Percentiles rank a stretch among this genome's conserved stretches.
Conservation (phyloP, 2,797 vertebrate genomes). For the Macropus fuliginosus region DNA sequence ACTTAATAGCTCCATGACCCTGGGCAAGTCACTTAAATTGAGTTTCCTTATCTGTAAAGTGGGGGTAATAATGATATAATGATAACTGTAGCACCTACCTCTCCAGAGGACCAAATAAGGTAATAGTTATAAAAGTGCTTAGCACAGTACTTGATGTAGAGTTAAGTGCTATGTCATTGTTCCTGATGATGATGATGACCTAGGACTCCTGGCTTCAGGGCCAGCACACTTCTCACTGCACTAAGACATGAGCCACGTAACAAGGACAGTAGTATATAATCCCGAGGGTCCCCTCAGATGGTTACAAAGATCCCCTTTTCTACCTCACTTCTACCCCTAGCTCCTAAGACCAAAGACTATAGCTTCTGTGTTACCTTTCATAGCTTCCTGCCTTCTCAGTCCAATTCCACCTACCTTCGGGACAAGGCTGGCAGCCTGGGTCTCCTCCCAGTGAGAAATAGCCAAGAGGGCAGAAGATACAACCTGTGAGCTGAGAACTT, state of each 20-base stretch:
- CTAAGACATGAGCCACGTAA: neutral
- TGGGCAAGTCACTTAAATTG: neutral
- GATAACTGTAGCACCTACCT: neutral
- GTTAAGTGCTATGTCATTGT: neutral
- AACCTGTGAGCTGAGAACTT: conserved; percentile 79
- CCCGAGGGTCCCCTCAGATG: neutral
- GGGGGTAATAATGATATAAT: neutral
- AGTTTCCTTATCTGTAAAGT: neutral
- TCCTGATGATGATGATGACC: neutral
- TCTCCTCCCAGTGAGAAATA: conserved; percentile 84
- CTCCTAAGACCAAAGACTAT: neutral
- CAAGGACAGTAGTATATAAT: neutral
- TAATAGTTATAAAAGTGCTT: neutral
- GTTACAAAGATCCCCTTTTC: neutral
- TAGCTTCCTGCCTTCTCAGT: rapidly evolving
- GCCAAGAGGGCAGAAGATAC: conserved; percentile 83
- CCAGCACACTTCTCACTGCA: neutral
- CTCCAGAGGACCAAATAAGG: neutral
- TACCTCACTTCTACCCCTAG: neutral
- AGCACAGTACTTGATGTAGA: neutral
- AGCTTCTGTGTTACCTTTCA: neutral
- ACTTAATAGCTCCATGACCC: neutral
- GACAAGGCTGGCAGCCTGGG: conserved; percentile 86
- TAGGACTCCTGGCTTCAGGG: neutral
- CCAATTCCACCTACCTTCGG: conserved; percentile 84